These are phyloP conservation scores for Ooceraea biroi DNA, from an alignment of 1,140 invertebrate species.

Conservation along the genomic window DNA sequence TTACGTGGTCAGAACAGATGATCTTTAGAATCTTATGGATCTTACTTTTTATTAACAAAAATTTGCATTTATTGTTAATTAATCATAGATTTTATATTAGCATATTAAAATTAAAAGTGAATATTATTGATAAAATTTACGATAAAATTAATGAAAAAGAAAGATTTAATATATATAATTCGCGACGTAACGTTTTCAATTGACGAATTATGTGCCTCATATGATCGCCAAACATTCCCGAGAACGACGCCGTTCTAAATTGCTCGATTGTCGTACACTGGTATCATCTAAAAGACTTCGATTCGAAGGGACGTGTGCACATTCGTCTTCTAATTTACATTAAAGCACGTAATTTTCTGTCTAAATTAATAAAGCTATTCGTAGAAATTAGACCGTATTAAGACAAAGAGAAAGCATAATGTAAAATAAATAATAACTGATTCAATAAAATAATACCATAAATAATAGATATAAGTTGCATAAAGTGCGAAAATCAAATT, in stretches of 20 bases:
- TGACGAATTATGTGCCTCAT: constrained; percentile 7
- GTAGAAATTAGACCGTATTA: background rate
- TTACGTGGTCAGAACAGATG: too few species aligned
- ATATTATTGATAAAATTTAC: background rate
- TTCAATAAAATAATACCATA: background rate
- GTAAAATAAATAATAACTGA: background rate
- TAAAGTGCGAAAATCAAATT: background rate
- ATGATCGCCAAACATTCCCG: constrained; percentile 31
- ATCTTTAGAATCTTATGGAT: background rate
- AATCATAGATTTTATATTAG: background rate
- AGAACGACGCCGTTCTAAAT: constrained; percentile 50
- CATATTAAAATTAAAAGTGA: background rate
- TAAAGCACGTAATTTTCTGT: background rate
- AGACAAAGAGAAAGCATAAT: background rate
- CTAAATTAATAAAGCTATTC: constrained; percentile 18
- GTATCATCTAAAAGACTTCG: constrained; percentile 52
- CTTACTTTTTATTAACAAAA: background rate
- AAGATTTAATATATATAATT: background rate
- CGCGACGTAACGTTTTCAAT: constrained; percentile 17
- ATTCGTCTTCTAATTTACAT: background rate
- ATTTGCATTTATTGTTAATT: background rate
- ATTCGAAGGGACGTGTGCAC: constrained; percentile 20
- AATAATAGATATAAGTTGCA: background rate
- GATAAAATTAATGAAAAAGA: background rate
- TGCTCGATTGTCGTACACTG: constrained; percentile 70